phyloP scores from a whole-genome alignment of 2,888 invertebrate genomes.

The Malthinus flaveolus region DNA sequence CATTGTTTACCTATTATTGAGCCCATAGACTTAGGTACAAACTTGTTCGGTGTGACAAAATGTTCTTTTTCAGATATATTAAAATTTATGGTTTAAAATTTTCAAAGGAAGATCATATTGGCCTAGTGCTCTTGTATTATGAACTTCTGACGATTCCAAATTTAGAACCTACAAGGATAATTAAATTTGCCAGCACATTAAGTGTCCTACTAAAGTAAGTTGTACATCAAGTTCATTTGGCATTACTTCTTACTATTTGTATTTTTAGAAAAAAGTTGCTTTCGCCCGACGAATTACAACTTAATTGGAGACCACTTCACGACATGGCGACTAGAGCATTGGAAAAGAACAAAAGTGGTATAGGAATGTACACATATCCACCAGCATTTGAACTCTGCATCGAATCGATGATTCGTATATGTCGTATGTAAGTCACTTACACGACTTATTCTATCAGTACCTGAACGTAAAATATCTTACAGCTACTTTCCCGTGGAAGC shows the following conservation, averaged over 20 bases:
- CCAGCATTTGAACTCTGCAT: constrained; percentile 43
- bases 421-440: constrained; percentile 45
- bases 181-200: constrained; percentile 71
- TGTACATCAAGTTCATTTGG: neutral
- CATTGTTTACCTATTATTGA: neutral
- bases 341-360: constrained; percentile 59
- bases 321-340: constrained; percentile 65
- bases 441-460: neutral
- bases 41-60: too few relatives aligned
- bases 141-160: constrained; percentile 77
- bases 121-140: constrained; percentile 76
- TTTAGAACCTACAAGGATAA: constrained; percentile 74
- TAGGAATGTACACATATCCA: constrained; percentile 62
- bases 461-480: constrained; percentile 27
- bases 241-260: neutral
- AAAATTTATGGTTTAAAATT: constrained; percentile 84
- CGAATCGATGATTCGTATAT: constrained; percentile 44
- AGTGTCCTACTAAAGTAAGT: constrained; percentile 76
- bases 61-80: constrained; percentile 70
- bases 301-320: constrained; percentile 87
- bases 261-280: constrained; percentile 72
- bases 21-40: too few relatives aligned
- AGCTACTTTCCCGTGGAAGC: constrained; percentile 74
- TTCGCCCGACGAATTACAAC: constrained; percentile 74
- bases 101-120: constrained; percentile 86